Conservation (phyloP, 2,888 invertebrate genomes). For the Phania funesta region DNA sequence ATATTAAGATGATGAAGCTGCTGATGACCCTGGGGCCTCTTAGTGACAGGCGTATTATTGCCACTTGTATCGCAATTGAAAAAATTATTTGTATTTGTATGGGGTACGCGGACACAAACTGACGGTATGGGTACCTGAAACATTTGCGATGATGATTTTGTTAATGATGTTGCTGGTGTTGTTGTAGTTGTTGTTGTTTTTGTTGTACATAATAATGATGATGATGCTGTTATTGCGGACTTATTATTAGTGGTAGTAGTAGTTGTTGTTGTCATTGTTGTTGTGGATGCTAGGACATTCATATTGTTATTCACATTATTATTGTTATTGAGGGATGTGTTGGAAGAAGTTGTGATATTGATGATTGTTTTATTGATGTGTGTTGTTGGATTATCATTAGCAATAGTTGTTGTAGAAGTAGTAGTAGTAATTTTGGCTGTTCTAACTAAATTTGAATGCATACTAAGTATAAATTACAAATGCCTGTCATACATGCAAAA, state of each 20-base stretch:
- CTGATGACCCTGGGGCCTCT: constrained; percentile 53
- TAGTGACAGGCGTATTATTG: constrained; percentile 69
- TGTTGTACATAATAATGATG: constrained; percentile 66
- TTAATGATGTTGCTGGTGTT: constrained; percentile 71
- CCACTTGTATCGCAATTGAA: constrained; percentile 75
- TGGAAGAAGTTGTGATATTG: constrained; percentile 70
- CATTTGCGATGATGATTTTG: constrained; percentile 72
- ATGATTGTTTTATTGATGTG: constrained; percentile 72
- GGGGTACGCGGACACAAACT: constrained; percentile 81
- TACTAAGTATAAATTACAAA: constrained; percentile 56
- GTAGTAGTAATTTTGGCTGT: constrained; percentile 71
- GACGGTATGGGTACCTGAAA: constrained; percentile 79
- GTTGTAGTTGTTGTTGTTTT: constrained; percentile 44
- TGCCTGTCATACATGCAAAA: constrained; percentile 67
- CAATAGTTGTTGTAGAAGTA: constrained; percentile 64
- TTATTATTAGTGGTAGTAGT: constrained; percentile 72
- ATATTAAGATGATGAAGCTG: constrained; percentile 70
- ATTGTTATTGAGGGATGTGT: constrained; percentile 69
- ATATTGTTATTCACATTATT: constrained; percentile 72
- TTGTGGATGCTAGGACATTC: constrained; percentile 61
- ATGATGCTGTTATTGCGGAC: constrained; percentile 23
- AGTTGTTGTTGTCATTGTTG: constrained; percentile 69
- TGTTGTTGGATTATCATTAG: constrained; percentile 64
- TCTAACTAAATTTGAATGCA: constrained; percentile 72
- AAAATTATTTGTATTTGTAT: constrained; percentile 77